phyloP scores from a whole-genome alignment of 2,797 vertebrate species.

The Decapterus maruadsi region DNA sequence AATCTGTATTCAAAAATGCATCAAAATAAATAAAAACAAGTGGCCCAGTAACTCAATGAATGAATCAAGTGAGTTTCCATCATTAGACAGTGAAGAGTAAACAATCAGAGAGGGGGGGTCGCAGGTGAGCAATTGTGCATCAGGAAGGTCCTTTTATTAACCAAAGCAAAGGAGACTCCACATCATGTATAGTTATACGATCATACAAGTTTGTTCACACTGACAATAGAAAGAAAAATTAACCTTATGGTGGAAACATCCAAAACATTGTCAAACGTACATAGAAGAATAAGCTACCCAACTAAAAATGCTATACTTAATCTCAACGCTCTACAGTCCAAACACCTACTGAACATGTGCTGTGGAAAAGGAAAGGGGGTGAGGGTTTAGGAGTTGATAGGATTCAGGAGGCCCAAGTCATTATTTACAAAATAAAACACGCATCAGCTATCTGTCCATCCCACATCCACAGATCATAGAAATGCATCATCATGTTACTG shows the following conservation, averaged over 20 bases:
- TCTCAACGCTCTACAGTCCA: conserved; percentile 59
- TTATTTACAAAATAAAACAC: conserved; percentile 66
- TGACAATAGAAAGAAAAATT: conserved; percentile 68
- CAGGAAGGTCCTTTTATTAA: conserved; percentile 94
- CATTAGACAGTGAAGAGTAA: conserved; percentile 64
- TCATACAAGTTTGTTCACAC: conserved; percentile 84
- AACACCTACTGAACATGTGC: conserved; percentile 59
- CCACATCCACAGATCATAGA: conserved; percentile 34
- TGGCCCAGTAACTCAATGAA: not conserved
- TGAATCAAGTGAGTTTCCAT: conserved; percentile 32
- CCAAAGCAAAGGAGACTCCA: conserved; percentile 89
- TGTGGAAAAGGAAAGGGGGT: conserved; percentile 1
- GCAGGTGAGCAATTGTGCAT: conserved; percentile 68
- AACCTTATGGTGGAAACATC: conserved; percentile 65
- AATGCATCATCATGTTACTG: conserved; percentile 15
- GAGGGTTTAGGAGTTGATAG: not conserved
- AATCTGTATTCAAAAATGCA: conserved; percentile 25
- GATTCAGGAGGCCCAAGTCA: conserved; percentile 39
- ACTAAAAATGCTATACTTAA: conserved; percentile 73
- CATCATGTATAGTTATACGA: conserved; percentile 82
- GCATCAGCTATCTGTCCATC: conserved; percentile 51
- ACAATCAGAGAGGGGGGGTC: conserved; percentile 66
- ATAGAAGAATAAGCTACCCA: conserved; percentile 67
- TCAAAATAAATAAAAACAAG: conserved; percentile 5
- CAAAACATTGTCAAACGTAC: conserved; percentile 71